These are phyloP conservation scores for Anolis apletophallus DNA, from an alignment of 2,797 vertebrate species.

Conservation along the genomic window DNA sequence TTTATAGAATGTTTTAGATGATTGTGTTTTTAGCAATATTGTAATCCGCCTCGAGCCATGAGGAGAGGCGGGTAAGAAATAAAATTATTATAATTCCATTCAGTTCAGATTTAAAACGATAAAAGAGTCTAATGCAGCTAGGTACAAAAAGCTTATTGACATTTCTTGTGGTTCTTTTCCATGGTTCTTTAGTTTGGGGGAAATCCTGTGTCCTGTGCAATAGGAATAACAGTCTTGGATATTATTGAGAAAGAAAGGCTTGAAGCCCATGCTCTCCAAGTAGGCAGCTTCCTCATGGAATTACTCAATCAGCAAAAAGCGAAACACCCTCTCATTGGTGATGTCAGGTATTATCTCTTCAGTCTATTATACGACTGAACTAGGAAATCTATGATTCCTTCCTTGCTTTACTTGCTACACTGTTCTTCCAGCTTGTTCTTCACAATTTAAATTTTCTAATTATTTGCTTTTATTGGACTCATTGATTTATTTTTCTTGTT, in stretches of 20 bases:
- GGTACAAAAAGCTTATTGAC: background rate
- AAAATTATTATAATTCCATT: background rate
- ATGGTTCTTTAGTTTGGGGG: slow-evolving; percentile 87
- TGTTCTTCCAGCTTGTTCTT: background rate
- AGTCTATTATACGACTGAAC: background rate
- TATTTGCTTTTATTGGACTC: background rate
- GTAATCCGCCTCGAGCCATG: no score
- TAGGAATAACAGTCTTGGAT: slow-evolving; percentile 90
- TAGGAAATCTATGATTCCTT: background rate
- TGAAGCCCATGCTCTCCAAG: slow-evolving; percentile 81
- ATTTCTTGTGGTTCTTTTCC: background rate
- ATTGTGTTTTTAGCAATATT: no score
- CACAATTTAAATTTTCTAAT: background rate
- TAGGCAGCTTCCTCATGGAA: slow-evolving; percentile 86
- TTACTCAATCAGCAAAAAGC: slow-evolving; percentile 82
- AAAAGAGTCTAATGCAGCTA: background rate
- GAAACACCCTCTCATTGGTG: slow-evolving; percentile 88
- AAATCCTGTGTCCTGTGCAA: slow-evolving; percentile 92
- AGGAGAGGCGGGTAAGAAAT: no score
- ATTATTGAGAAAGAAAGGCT: slow-evolving; percentile 90
- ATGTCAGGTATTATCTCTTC: slow-evolving; percentile 84
- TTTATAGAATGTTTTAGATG: no score
- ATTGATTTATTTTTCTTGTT: slow-evolving; percentile 35
- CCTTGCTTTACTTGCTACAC: background rate
- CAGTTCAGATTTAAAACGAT: background rate